phyloP scores from a whole-genome alignment of 1,140 invertebrate genomes.

The Drosophila tani region DNA sequence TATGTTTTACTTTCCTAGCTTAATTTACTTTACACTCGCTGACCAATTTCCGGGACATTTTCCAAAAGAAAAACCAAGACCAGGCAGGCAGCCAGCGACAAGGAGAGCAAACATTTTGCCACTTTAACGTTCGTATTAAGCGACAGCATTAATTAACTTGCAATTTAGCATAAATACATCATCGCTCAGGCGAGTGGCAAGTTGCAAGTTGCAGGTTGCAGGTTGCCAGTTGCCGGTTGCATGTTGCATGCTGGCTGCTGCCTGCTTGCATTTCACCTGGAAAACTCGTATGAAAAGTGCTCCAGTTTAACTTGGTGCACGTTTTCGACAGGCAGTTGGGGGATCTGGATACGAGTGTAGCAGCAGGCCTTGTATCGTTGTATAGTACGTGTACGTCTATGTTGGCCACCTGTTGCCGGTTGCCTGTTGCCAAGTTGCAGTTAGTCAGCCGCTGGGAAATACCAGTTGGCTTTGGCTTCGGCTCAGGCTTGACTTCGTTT shows the following conservation, averaged over 20 bases:
- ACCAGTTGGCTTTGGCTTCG: conserved; percentile 57
- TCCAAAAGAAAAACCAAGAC: conserved; percentile 16
- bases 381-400: conserved; percentile 37
- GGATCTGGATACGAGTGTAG: conserved; percentile 2
- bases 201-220: conserved; percentile 10
- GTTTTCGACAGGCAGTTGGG: conserved; percentile 61
- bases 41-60: conserved; percentile 62
- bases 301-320: conserved; percentile 81
- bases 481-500: conserved; percentile 31
- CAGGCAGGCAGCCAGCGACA: conserved; percentile 29
- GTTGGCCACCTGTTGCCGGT: conserved; percentile 69
- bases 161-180: conserved; percentile 83
- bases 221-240: conserved; percentile 11
- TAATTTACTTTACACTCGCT: background rate
- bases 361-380: conserved; percentile 50
- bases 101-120: conserved; percentile 64
- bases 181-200: conserved; percentile 63
- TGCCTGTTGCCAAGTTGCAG: conserved; percentile 47
- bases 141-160: conserved; percentile 76
- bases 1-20: conserved; percentile 5
- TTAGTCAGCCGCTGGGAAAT: conserved; percentile 81
- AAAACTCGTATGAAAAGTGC: conserved; percentile 80
- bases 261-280: conserved; percentile 62
- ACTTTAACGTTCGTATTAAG: conserved; percentile 78
- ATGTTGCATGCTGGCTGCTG: conserved; percentile 21